Evolutionary conservation across 2,888 invertebrate genomes (phyloP), one percentile per base, ranked within the genome.

Genomic region (Monopis laevigella): DNA sequence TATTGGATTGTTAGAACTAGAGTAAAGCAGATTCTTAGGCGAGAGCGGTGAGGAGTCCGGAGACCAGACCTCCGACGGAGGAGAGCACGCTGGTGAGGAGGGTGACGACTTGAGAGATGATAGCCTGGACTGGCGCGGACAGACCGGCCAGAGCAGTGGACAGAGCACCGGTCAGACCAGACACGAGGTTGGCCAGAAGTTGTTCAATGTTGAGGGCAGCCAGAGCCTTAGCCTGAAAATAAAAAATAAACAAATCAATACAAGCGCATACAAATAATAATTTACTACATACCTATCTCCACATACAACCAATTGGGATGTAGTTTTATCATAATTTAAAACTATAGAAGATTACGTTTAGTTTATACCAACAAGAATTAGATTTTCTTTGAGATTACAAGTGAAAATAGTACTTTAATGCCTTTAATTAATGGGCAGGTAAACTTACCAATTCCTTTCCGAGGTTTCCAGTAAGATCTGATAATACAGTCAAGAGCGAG

Each of bases 381-480:
- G n/a, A n/a, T n/a, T n/a, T n/a, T n/a, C n/a, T n/a, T n/a, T n/a
- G n/a, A n/a, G n/a, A n/a, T n/a, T n/a, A n/a, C n/a, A n/a, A n/a
- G n/a, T n/a, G n/a, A n/a, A n/a, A n/a, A n/a, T n/a, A n/a, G n/a
- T n/a, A n/a, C n/a, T n/a, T n/a, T n/a, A n/a, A n/a, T n/a, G n/a
- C n/a, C n/a, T n/a, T n/a, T n/a, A n/a, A n/a, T n/a, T n/a, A n/a
- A n/a, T n/a, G n/a, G n/a, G n/a, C n/a, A n/a, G n/a, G n/a, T n/a
- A 21, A 32, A 32, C 32, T 32, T 32, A 32, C 32, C 32, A 32
- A 32, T 32, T 32, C 32, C 14, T 32, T 2, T 32, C 32, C 32
- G 14, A 32, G 32, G 14, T 32, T 32, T 2, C 32, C 32, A 8
- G 32, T 32, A n/a, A 32, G 16, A n/a, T 32, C 32, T 14, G 32